Base-by-base conservation (phyloP, 2,888 invertebrate species). In the Pecten maximus region DNA sequence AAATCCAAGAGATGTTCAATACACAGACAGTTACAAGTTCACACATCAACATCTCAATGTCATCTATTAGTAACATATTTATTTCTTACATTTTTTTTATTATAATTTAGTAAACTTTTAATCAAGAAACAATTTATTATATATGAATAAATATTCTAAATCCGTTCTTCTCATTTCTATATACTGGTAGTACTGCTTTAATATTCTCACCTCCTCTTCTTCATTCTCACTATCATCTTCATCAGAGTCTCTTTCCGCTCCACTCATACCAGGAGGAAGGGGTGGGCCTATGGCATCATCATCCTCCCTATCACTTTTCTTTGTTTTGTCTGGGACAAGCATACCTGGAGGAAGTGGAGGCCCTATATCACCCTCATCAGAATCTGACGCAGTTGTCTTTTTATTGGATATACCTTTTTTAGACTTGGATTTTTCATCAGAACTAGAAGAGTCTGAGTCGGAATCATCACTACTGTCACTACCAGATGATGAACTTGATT, bases 261-360 rank as follows among this genome's bases (percentile, higher is more conserved):
- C 86, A 35, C 88, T 92, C 87, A 89, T 91, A 86, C 91, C 89
- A 35, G 92, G 89, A 60, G 95, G 93, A 60, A 93, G 23, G 19
- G 95, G 94, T 86, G 95, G 95, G 40, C 95, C 95, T 40, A 95
- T 94, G 90, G 92, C 92, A 39, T 95, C 95, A 54, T 95, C 95
- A 54, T 95, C 95, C 87, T 95, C 95, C 16, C 96, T 96, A 90
- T 96, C 96, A 6, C 96, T 96, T 74, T 87, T 48, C 50, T 19
- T n/a, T 48, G 87, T 89, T 35, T 87, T 90, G n/a, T 40, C 89
- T 88, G 96, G 96, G 40, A 96, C 95, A 94, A 93, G 94, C 90
- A 92, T 89, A 16, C 89, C 92, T 40, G 93, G 92, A 16, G 94
- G 95, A n/a, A 95, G 44, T 87, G 94, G 94, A 19, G 95, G 94